A percentile compares a stretch with the other conserved stretches of the same genome.
These are phyloP conservation scores for Ethmia dodecea DNA, from an alignment of 2,888 invertebrate species.

Conservation along the genomic window DNA sequence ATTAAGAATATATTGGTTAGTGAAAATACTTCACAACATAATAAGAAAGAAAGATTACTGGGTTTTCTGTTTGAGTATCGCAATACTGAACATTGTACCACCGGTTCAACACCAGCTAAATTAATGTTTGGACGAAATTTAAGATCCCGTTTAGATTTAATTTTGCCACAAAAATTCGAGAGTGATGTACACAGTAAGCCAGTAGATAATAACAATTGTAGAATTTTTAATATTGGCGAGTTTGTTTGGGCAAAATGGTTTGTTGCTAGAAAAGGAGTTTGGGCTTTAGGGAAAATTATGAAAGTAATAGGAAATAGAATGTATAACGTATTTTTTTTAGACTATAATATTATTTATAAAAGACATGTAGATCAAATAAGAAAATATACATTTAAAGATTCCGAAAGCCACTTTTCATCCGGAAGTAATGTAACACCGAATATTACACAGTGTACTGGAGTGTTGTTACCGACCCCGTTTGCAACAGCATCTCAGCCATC, in stretches of 20 bases:
- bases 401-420: too few relatives aligned
- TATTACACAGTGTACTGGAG: too few relatives aligned
- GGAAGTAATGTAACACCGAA: too few relatives aligned
- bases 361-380: constrained; percentile 4
- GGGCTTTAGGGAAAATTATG: constrained; percentile 5
- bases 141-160: constrained; percentile 19
- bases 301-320: constrained; percentile 4
- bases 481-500: too few relatives aligned
- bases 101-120: constrained; percentile 18
- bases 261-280: constrained; percentile 2
- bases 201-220: too few relatives aligned
- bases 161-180: too few relatives aligned
- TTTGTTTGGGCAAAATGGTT: constrained; percentile 5
- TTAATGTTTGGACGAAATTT: constrained; percentile 20
- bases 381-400: constrained; percentile 3
- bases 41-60: constrained; percentile 11
- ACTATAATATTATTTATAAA: not conserved
- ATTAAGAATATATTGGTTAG: too few relatives aligned
- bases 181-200: too few relatives aligned
- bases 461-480: too few relatives aligned
- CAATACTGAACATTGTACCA: constrained; percentile 20
- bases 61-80: constrained; percentile 21
- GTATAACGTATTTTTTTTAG: not conserved
- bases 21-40: constrained; percentile 9
- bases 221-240: constrained; percentile 1